A percentile compares a stretch with the other conserved stretches of the same genome.
phyloP scores from a whole-genome alignment of 2,888 invertebrate genomes.

The Drosophila eohydei region DNA sequence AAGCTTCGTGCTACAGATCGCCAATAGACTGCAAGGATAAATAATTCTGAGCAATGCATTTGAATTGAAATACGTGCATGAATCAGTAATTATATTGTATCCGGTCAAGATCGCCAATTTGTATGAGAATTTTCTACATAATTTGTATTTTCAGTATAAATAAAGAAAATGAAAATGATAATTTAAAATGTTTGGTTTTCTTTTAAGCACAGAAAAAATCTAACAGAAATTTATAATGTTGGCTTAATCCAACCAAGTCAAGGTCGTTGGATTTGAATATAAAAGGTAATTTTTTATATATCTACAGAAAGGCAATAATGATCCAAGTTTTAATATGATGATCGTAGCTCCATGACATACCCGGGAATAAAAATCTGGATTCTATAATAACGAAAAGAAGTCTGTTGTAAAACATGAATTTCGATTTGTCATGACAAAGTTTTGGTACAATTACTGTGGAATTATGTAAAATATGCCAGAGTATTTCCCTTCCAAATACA shows the following conservation, averaged over 20 bases:
- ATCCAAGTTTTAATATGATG: no score
- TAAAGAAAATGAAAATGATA: slow-evolving; percentile 75
- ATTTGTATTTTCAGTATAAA: slow-evolving; percentile 82
- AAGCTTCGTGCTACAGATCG: slow-evolving; percentile 97
- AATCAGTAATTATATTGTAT: slow-evolving; percentile 67
- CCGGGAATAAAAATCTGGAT: no score
- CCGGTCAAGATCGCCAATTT: slow-evolving; percentile 77
- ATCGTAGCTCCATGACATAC: no score
- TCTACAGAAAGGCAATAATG: no score
- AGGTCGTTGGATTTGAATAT: background rate
- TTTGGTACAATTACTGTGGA: background rate
- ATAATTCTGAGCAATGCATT: slow-evolving; percentile 74
- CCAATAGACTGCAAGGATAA: slow-evolving; percentile 87
- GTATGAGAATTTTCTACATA: slow-evolving; percentile 80
- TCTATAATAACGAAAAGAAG: no score
- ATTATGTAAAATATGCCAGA: background rate
- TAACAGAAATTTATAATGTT: no score
- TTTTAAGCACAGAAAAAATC: background rate
- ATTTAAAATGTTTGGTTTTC: slow-evolving; percentile 3
- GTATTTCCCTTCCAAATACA: background rate
- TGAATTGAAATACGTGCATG: slow-evolving; percentile 67
- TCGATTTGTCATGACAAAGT: background rate
- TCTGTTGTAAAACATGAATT: no score
- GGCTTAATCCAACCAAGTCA: background rate
- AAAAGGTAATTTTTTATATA: no score